These are phyloP conservation scores for Saguinus midas DNA, from an alignment of 2,113 vertebrate genomes.

Conservation along the genomic window DNA sequence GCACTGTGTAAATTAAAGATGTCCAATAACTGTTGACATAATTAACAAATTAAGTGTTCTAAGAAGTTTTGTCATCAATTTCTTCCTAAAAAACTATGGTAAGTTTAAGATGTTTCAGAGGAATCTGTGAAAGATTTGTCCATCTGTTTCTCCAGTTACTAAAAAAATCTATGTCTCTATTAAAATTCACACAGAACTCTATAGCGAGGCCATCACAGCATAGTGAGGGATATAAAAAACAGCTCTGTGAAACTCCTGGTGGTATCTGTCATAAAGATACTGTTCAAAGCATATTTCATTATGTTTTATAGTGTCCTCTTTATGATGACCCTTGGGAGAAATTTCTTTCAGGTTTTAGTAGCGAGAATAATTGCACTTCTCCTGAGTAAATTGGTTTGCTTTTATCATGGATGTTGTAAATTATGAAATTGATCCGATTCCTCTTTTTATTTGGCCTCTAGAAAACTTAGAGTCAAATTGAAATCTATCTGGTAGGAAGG, in stretches of 20 bases:
- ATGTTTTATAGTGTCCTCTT: slow-evolving; percentile 56
- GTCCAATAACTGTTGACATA: background rate
- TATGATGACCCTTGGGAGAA: slow-evolving; percentile 49
- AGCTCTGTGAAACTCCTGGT: background rate
- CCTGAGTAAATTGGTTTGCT: slow-evolving; percentile 63
- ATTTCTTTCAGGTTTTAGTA: slow-evolving; percentile 55
- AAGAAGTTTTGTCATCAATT: background rate
- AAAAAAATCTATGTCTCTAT: background rate
- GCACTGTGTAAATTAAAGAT: background rate
- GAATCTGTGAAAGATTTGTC: background rate
- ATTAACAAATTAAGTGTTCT: background rate
- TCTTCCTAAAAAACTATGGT: background rate
- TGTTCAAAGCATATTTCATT: slow-evolving; percentile 58
- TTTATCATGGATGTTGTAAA: slow-evolving; percentile 64
- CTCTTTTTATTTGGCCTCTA: slow-evolving; percentile 49
- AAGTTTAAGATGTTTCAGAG: background rate
- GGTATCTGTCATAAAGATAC: slow-evolving; percentile 38
- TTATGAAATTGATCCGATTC: slow-evolving; percentile 66
- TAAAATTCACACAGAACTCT: background rate
- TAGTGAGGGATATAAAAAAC: background rate
- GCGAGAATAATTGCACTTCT: slow-evolving; percentile 66
- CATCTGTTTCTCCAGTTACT: background rate
- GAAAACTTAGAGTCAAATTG: slow-evolving; percentile 54
- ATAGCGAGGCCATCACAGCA: background rate
- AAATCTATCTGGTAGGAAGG: slow-evolving; percentile 17